Conservation (phyloP, 1,140 invertebrate genomes). For the Drosophila burlai region DNA sequence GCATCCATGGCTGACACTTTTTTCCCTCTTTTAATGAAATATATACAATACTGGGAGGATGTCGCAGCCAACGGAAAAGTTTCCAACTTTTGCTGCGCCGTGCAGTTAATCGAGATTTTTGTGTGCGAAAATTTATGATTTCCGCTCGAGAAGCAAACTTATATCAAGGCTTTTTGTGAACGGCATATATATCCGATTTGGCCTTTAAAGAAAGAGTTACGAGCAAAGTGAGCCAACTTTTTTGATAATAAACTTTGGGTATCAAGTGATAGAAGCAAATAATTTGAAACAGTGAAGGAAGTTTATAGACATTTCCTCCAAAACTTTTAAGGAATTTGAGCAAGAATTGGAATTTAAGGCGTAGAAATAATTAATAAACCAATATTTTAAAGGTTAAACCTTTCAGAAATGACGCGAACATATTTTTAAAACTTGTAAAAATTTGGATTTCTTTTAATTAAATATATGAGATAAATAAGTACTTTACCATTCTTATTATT, state of each 20-base stretch:
- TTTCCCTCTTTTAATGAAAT: slow-evolving; percentile 46
- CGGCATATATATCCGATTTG: slow-evolving; percentile 22
- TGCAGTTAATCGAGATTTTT: slow-evolving; percentile 65
- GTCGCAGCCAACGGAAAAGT: slow-evolving; percentile 49
- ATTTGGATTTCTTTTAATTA: no score
- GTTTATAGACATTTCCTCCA: background rate
- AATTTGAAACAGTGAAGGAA: background rate
- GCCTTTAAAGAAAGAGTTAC: slow-evolving; percentile 43
- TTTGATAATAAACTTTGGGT: slow-evolving; percentile 16
- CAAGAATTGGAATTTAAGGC: no score
- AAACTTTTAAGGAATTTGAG: background rate
- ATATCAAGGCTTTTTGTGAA: slow-evolving; percentile 40
- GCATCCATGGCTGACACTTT: slow-evolving; percentile 59
- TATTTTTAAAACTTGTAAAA: no score
- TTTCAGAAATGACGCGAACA: no score
- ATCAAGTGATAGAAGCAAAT: slow-evolving; percentile 1
- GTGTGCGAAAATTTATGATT: slow-evolving; percentile 64
- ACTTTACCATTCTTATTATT: no score
- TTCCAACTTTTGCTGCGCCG: slow-evolving; percentile 50
- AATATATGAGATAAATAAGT: no score
- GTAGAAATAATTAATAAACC: no score
- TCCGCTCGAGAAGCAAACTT: slow-evolving; percentile 47
- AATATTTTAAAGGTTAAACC: no score
- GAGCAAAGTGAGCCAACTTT: slow-evolving; percentile 8
- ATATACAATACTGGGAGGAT: slow-evolving; percentile 52